Evolutionary conservation across 35 echinoderm and acorn worm species (phyloP), one percentile per base, ranked within the genome.

Genomic region (Acanthaster planci): DNA sequence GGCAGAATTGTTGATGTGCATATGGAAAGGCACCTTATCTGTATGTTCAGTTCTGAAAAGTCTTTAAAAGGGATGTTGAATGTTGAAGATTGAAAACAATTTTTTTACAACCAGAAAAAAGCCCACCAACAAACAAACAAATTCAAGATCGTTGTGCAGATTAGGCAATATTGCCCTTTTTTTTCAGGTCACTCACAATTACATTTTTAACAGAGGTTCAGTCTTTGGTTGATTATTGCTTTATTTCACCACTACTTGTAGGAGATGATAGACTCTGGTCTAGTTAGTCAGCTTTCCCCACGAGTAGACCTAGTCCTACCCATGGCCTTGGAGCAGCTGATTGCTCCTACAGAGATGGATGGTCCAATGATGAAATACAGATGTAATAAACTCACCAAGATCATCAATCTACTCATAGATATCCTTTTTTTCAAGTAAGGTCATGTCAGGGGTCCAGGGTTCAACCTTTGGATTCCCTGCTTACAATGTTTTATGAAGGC

Each of bases 191-290:
- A 35, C 7, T 17, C 32, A 12, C 36, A 36, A 21, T 9, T 0
- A 38, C 12, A 1, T 37, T 34, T 78, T 3, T 15, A 5, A 18
- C 14, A 76, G 19, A 23, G 19, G 68, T 12, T 18, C 27, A 27
- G 32, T 31, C 1, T 5, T 26, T 40, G n/a, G 16, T 39, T 16
- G 35, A 22, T 77, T 31, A 12, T 27, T 68, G 3, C 8, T 68
- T 27, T 38, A 38, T 60, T 58, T 82, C 40, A 8, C 54, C 0
- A 32, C 79, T 51, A 12, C 40, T 35, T 83, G 19, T 37, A 94
- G 92, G 92, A 94, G 40, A 90, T 94, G 59, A 52, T 94, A 55
- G 92, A 94, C 42, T 86, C 83, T 14, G 84, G 87, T 51, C 78
- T 82, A 5, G 78, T 89, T 15, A 64, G 77, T 0, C 77, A 90